Base-by-base conservation (phyloP, 2,888 invertebrate species). In the Drosophila formosana region DNA sequence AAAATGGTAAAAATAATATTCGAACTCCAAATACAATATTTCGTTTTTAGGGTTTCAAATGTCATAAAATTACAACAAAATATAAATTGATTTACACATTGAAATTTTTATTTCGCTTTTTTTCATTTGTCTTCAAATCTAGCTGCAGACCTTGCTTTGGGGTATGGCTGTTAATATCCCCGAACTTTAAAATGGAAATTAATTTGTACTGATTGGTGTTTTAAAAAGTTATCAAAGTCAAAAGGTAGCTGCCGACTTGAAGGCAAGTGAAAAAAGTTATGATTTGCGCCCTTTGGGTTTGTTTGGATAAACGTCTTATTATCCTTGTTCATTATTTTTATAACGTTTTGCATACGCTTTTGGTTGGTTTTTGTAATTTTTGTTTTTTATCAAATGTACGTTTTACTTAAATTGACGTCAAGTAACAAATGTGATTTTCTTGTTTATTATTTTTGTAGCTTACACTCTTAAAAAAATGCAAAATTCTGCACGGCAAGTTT, bases 401-500 rank as follows among this genome's bases (percentile, higher is more conserved):
- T 62, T 72, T 65, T 66, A 41, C 55, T 75, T 73, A 75, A 87
- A 80, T 78, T 73, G 72, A 78, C 80, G 74, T 78, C 69, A 73
- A 72, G 84, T 78, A 89, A 82, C 82, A 88, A 89, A 84, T 82
- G 68, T 58, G 30, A 46, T 55, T 47, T 37, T 52, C 28, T 28
- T 75, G 57, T 45, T 56, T 55, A 50, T 51, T 61, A 25, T 50
- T 65, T 47, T 45, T 56, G 34, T 60, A 74, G 77, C 81, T 82
- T 89, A 78, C 79, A 80, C 75, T 66, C 72, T 80, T 80, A 84
- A 90, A 84, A 90, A 92, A 92, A 91, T 91, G 91, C 91, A 91
- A 91, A 91, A 90, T 90, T 91, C 90, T 90, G 81, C 76, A 81
- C 83, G 83, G 82, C 86, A 84, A 72, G 56, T 82, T 71, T 64